phyloP scores from a whole-genome alignment of 92 coral and sea anemone species.

The Paramuricea clavata region DNA sequence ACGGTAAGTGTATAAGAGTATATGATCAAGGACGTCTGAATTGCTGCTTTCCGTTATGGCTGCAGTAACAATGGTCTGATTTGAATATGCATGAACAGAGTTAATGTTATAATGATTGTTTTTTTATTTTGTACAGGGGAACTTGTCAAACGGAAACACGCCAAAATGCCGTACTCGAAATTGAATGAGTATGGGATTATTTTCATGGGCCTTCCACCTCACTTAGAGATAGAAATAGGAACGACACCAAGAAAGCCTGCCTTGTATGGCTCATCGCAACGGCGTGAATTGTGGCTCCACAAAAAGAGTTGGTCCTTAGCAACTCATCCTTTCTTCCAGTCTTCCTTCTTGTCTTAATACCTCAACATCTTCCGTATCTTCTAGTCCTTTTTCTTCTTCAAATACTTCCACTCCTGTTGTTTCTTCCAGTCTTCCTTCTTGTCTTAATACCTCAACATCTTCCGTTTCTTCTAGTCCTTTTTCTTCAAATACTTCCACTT shows the following conservation, averaged over 20 bases:
- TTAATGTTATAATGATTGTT: too few species aligned
- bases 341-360: too few species aligned
- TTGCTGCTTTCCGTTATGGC: too few species aligned
- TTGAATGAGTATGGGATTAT: slow-evolving; percentile 4
- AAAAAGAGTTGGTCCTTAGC: slow-evolving; percentile 3
- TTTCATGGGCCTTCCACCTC: background rate
- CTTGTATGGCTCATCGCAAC: slow-evolving; percentile 17
- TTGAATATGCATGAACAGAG: background rate
- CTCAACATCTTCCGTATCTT: too few species aligned
- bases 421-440: too few species aligned
- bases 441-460: too few species aligned
- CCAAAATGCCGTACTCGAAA: slow-evolving; percentile 26
- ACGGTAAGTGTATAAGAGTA: slow-evolving; percentile 39
- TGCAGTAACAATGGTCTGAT: background rate
- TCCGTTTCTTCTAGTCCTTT: too few species aligned
- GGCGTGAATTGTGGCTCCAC: slow-evolving; percentile 26
- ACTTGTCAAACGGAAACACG: slow-evolving; percentile 19
- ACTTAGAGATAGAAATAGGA: slow-evolving; percentile 18
- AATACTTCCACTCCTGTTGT: too few species aligned
- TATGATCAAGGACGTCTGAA: too few species aligned
- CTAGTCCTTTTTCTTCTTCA: too few species aligned
- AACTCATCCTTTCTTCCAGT: background rate
- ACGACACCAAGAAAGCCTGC: slow-evolving; percentile 23
- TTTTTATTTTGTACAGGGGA: background rate
- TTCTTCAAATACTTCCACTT: too few species aligned